A percentile compares a stretch with the other conserved stretches of the same genome.
Conservation (phyloP, 1,140 invertebrate genomes). For the Hydropsyche tenuis region DNA sequence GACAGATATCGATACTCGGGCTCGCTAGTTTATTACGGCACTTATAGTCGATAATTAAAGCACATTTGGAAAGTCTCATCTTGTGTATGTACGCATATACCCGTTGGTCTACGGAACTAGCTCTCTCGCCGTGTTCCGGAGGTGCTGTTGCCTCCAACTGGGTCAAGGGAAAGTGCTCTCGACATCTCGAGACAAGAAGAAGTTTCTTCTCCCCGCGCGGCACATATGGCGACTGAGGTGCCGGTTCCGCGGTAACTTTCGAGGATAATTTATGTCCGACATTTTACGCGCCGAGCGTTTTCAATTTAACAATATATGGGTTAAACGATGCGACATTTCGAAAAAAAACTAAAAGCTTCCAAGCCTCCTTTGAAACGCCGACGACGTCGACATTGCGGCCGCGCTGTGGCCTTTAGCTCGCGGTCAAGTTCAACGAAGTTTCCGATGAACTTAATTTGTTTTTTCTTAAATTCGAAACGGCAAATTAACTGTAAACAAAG, state of each 20-base stretch:
- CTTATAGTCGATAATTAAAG: slow-evolving; percentile 33
- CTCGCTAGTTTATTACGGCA: slow-evolving; percentile 12
- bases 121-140: slow-evolving; percentile 31
- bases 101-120: slow-evolving; percentile 6
- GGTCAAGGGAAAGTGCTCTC: slow-evolving; percentile 41
- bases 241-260: slow-evolving; percentile 34
- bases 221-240: slow-evolving; percentile 18
- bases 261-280: slow-evolving; percentile 34
- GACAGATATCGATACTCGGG: slow-evolving; percentile 11
- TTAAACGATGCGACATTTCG: background rate
- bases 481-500: slow-evolving; percentile 1
- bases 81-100: slow-evolving; percentile 7
- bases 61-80: slow-evolving; percentile 38
- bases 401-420: too few relatives aligned
- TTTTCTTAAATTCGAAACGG: background rate
- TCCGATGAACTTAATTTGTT: background rate
- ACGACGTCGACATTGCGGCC: too few relatives aligned
- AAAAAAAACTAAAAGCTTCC: background rate
- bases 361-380: too few relatives aligned
- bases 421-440: too few relatives aligned
- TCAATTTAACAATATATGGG: background rate
- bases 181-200: slow-evolving; percentile 12
- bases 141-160: background rate
- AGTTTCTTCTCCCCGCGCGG: slow-evolving; percentile 18
- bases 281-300: background rate